These are phyloP conservation scores for Parapsyche elsis DNA, from an alignment of 1,140 invertebrate species.

Conservation along the genomic window DNA sequence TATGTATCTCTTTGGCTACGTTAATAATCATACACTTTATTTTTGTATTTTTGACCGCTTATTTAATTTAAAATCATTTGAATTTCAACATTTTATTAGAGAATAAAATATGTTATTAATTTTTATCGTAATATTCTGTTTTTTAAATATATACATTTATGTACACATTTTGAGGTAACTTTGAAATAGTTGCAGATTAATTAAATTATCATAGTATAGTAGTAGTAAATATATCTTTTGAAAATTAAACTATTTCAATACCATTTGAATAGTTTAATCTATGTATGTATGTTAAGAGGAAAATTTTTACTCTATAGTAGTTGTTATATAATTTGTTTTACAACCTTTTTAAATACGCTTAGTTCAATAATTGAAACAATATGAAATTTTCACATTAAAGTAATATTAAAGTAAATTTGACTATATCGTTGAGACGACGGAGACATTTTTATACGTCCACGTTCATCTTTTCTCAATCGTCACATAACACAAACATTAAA, in stretches of 20 bases:
- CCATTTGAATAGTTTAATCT: conserved; percentile 6
- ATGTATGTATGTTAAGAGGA: conserved; percentile 13
- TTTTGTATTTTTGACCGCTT: background rate
- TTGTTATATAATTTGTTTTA: conserved; percentile 4
- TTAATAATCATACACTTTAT: conserved; percentile 4
- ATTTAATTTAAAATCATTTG: background rate
- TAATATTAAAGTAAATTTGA: no score
- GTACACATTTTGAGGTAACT: conserved; percentile 6
- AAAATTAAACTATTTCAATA: conserved; percentile 5
- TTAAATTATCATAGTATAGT: background rate
- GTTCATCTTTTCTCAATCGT: no score
- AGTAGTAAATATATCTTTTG: conserved; percentile 8
- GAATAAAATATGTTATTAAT: background rate
- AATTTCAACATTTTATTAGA: no score
- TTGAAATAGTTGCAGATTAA: conserved; percentile 3
- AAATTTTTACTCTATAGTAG: background rate
- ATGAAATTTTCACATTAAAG: no score
- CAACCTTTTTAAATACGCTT: background rate
- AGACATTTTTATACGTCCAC: no score
- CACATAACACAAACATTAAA: background rate
- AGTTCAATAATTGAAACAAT: no score
- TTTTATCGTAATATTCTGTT: background rate
- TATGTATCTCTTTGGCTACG: background rate
- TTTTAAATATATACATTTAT: background rate
- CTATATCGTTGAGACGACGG: no score